These are phyloP conservation scores for Idris sp. DNA, from an alignment of 1,140 invertebrate species.

Conservation along the genomic window DNA sequence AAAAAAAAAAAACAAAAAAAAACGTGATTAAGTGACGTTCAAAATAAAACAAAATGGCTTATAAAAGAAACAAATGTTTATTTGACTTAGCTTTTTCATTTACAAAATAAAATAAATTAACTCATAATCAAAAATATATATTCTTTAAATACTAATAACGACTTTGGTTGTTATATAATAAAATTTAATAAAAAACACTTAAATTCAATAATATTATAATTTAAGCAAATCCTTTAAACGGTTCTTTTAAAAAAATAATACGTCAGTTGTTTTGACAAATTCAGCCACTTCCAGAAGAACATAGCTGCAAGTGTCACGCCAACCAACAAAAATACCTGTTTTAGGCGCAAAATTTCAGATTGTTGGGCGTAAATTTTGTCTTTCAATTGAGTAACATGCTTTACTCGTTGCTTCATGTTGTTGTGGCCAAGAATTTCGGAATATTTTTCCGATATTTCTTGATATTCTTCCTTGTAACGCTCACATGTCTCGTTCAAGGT, in stretches of 20 bases:
- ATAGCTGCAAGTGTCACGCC: slow-evolving; percentile 61
- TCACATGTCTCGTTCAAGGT: slow-evolving; percentile 60
- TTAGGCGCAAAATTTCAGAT: slow-evolving; percentile 70
- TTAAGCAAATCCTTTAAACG: no score
- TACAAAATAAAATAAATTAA: slow-evolving; percentile 24
- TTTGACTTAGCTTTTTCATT: slow-evolving; percentile 25
- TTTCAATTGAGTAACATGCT: slow-evolving; percentile 82
- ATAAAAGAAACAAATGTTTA: slow-evolving; percentile 37
- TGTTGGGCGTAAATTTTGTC: slow-evolving; percentile 77
- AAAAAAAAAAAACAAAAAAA: no score
- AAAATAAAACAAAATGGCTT: slow-evolving; percentile 49
- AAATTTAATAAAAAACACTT: no score
- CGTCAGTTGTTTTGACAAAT: slow-evolving; percentile 45
- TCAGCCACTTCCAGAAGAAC: slow-evolving; percentile 66
- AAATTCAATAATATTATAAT: no score
- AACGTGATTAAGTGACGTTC: no score
- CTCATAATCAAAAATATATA: slow-evolving; percentile 41
- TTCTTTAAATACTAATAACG: slow-evolving; percentile 24
- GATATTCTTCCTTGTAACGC: slow-evolving; percentile 73
- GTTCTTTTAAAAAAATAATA: slow-evolving; percentile 48
- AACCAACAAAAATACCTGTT: slow-evolving; percentile 77
- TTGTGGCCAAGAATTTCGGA: slow-evolving; percentile 82
- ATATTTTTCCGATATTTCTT: slow-evolving; percentile 81
- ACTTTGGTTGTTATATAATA: no score
- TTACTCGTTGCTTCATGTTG: slow-evolving; percentile 84